Conservation (phyloP, 2,797 vertebrate species). For the Perodicticus potto region DNA sequence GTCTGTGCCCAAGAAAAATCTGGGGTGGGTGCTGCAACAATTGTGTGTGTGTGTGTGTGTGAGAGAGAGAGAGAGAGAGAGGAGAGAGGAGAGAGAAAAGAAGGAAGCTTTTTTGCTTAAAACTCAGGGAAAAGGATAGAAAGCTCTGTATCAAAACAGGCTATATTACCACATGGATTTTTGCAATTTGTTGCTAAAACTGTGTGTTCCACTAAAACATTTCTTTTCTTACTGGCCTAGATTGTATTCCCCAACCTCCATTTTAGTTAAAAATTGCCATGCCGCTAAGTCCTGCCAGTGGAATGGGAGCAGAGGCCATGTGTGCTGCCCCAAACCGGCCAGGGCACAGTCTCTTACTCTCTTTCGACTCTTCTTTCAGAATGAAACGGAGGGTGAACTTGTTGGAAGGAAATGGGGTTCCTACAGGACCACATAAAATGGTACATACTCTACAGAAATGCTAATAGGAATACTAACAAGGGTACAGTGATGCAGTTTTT, state of each 20-base stretch:
- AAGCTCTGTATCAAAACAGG: background rate
- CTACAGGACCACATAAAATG: background rate
- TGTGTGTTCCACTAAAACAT: background rate
- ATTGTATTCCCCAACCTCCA: background rate
- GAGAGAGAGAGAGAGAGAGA: background rate
- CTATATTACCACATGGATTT: background rate
- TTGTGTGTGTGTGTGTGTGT: background rate
- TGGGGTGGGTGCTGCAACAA: background rate
- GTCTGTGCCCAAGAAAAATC: background rate
- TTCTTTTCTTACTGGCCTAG: background rate
- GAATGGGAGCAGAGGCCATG: background rate
- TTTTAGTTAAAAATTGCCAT: background rate
- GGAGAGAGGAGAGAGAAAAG: background rate
- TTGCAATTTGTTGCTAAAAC: background rate
- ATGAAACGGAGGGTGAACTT: background rate
- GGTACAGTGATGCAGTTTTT: background rate
- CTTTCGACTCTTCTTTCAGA: background rate
- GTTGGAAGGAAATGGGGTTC: background rate
- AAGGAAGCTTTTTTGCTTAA: background rate
- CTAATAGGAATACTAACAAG: background rate
- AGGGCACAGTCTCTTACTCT: background rate
- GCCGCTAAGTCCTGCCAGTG: background rate
- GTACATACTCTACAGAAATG: background rate
- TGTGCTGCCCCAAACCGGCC: background rate
- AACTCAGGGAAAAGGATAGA: background rate